Percentiles rank a stretch among this genome's conserved stretches.
Evolutionary conservation across 35 echinoderm and acorn worm genomes (phyloP).

Genomic region (Ptychodera flava): DNA sequence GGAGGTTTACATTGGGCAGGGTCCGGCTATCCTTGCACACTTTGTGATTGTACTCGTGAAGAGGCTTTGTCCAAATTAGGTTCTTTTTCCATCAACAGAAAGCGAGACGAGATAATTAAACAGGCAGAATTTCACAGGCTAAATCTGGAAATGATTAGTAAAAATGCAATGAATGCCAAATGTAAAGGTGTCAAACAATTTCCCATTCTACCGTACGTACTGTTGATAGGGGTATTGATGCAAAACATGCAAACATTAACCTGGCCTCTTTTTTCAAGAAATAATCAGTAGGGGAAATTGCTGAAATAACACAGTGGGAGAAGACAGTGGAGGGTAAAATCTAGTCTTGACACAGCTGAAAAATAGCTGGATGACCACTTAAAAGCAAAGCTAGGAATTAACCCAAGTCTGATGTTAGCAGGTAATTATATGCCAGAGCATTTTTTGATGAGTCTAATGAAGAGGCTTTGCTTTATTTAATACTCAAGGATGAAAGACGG

Average conservation of each 20-base stretch:
- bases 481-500: too few species aligned
- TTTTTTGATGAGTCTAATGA: neutral
- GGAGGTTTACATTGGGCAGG: too few species aligned
- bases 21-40: too few species aligned
- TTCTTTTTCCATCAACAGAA: conserved; percentile 9
- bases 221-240: conserved; percentile 24
- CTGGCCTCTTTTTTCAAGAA: conserved; percentile 40
- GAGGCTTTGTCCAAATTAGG: too few species aligned
- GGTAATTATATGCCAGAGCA: too few species aligned
- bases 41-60: too few species aligned
- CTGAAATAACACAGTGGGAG: conserved; percentile 13
- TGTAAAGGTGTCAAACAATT: conserved; percentile 8
- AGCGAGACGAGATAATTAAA: neutral
- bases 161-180: conserved; percentile 2
- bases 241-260: conserved; percentile 47
- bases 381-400: conserved; percentile 1
- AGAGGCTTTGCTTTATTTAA: too few species aligned
- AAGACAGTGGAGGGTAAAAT: conserved; percentile 2
- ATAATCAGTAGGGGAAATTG: conserved; percentile 19
- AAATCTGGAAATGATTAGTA: conserved; percentile 22
- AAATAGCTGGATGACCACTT: conserved; percentile 16
- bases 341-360: conserved; percentile 5
- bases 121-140: conserved; percentile 5
- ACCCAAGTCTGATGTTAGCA: conserved; percentile 29
- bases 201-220: neutral